phyloP scores from a whole-genome alignment of 2,797 vertebrate species.

The Gobio occitaniae region DNA sequence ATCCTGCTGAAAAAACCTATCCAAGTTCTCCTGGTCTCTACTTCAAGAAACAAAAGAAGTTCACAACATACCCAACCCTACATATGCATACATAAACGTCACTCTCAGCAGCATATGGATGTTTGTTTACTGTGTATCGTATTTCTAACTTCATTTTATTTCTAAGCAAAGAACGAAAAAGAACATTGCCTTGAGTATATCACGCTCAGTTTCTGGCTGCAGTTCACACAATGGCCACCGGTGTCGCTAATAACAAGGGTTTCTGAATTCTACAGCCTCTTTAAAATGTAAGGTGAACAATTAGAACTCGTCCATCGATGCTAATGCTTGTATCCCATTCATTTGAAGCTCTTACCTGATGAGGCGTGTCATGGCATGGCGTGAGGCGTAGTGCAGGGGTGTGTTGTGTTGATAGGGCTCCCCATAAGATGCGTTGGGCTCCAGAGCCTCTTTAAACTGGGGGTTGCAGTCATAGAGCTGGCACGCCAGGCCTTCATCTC shows the following conservation, averaged over 20 bases:
- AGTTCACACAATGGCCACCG: not conserved
- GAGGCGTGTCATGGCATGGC: constrained; percentile 94
- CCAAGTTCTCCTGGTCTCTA: too few species aligned
- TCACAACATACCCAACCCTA: too few species aligned
- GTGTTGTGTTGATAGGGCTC: constrained; percentile 99
- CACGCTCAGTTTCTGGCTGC: too few species aligned
- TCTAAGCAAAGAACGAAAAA: not conserved
- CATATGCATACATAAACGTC: not conserved
- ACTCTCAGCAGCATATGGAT: not conserved
- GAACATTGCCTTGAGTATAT: too few species aligned
- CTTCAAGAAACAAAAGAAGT: too few species aligned
- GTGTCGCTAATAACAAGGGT: not conserved
- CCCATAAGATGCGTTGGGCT: constrained; percentile 96
- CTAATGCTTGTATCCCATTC: not conserved
- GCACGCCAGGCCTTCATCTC: constrained; percentile 92
- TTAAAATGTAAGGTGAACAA: not conserved
- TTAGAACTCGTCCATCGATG: not conserved
- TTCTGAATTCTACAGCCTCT: not conserved
- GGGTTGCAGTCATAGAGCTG: constrained; percentile 96
- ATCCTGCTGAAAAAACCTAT: too few species aligned
- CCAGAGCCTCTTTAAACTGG: constrained; percentile 95
- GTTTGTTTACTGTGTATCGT: not conserved
- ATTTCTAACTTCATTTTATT: not conserved
- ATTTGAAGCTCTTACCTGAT: constrained; percentile 84
- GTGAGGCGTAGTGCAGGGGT: constrained; percentile 93